A percentile compares a stretch with the other conserved stretches of the same genome.
phyloP scores from a whole-genome alignment of 2,888 invertebrate genomes.

The Trilocha varians region DNA sequence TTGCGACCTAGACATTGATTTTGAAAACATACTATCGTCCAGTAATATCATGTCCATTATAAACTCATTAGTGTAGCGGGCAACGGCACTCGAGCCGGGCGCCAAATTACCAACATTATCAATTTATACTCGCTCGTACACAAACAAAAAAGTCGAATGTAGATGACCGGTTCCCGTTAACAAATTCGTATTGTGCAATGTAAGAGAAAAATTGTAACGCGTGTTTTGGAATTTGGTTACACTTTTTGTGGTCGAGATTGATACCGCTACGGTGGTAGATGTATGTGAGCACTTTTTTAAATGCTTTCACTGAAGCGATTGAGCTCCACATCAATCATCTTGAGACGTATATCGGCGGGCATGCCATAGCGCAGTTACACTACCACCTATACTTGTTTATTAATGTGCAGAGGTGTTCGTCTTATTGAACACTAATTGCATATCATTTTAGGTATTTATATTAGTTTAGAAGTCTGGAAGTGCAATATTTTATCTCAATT shows the following conservation, averaged over 20 bases:
- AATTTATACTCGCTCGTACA: slow-evolving; percentile 66
- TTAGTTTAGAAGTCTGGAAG: no score
- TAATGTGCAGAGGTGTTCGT: neutral
- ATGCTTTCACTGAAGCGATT: slow-evolving; percentile 62
- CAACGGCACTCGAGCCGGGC: slow-evolving; percentile 66
- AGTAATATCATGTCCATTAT: slow-evolving; percentile 68
- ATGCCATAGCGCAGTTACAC: neutral
- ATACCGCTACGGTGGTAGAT: slow-evolving; percentile 54
- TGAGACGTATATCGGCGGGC: slow-evolving; percentile 9
- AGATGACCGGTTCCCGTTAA: slow-evolving; percentile 70
- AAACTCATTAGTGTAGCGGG: slow-evolving; percentile 70
- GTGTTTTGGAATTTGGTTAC: slow-evolving; percentile 56
- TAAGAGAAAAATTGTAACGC: slow-evolving; percentile 68
- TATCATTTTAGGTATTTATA: no score
- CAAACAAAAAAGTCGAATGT: slow-evolving; percentile 70
- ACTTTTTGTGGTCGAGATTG: slow-evolving; percentile 54
- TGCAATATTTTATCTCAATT: no score
- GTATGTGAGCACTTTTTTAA: slow-evolving; percentile 38
- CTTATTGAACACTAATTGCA: no score
- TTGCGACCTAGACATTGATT: slow-evolving; percentile 65
- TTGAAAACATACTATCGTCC: slow-evolving; percentile 65
- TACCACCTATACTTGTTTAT: neutral
- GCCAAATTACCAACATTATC: slow-evolving; percentile 73
- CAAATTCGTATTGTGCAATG: slow-evolving; percentile 72
- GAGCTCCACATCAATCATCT: slow-evolving; percentile 51